Conservation (phyloP, 2,113 vertebrate genomes). For the Neogale vison region DNA sequence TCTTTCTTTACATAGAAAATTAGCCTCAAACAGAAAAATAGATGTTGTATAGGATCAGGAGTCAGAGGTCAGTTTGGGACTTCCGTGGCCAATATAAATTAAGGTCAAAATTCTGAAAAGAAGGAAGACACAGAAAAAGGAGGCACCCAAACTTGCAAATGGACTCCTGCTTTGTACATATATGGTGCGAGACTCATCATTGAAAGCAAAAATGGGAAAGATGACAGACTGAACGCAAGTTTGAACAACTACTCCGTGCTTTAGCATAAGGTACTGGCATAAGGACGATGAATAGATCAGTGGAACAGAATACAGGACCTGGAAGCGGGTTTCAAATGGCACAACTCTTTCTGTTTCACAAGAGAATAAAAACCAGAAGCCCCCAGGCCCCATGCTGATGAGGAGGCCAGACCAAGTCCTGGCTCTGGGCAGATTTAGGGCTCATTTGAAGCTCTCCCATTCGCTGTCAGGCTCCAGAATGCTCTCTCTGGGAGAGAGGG, state of each 20-base stretch:
- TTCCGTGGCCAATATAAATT: neutral
- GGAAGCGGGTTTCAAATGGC: conserved; percentile 37
- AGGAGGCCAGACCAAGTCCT: neutral
- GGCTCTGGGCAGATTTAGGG: neutral
- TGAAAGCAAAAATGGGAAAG: neutral
- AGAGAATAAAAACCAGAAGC: conserved; percentile 53
- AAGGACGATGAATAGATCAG: neutral
- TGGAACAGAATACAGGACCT: neutral
- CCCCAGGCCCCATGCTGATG: neutral
- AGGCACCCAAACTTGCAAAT: neutral
- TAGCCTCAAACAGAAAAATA: neutral
- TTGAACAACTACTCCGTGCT: neutral
- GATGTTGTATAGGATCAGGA: neutral
- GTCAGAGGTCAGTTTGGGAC: neutral
- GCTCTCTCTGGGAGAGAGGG: neutral
- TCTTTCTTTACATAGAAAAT: neutral
- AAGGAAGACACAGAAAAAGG: neutral
- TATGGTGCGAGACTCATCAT: neutral
- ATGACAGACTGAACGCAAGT: neutral
- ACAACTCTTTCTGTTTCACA: conserved; percentile 49
- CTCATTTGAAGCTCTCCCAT: neutral
- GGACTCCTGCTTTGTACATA: neutral
- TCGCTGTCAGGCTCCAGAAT: neutral
- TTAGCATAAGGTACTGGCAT: neutral
- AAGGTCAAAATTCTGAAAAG: neutral